Evolutionary conservation across 2,888 invertebrate species (phyloP).

Genomic region (Oscheius sp.): DNA sequence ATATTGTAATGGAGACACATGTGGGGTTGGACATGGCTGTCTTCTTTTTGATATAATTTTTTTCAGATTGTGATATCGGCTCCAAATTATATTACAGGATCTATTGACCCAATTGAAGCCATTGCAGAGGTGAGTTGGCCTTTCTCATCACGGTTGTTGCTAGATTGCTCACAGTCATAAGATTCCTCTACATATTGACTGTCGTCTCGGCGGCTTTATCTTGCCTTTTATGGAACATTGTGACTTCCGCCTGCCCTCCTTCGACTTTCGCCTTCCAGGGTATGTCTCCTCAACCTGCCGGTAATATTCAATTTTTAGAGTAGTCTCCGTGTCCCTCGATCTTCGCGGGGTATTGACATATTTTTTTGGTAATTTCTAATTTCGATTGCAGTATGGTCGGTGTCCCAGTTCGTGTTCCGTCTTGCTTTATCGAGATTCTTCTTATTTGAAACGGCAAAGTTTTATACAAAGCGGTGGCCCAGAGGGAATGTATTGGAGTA

Average conservation of each 20-base stretch:
- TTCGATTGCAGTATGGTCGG: constrained; percentile 87
- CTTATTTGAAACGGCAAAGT: constrained; percentile 88
- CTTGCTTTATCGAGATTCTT: constrained; percentile 84
- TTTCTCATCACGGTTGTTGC: constrained; percentile 74
- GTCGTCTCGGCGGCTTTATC: constrained; percentile 94
- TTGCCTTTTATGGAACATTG: constrained; percentile 90
- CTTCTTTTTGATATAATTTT: too few species aligned
- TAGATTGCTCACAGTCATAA: constrained; percentile 79
- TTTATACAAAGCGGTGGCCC: constrained; percentile 86
- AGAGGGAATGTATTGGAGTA: constrained; percentile 96
- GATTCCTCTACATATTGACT: constrained; percentile 96
- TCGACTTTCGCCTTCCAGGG: constrained; percentile 88
- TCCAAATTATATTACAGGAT: constrained; percentile 95
- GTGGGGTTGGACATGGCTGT: constrained; percentile 41
- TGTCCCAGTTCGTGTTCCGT: constrained; percentile 96
- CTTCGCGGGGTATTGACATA: constrained; percentile 77
- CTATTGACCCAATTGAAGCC: constrained; percentile 89
- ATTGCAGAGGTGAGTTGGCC: constrained; percentile 80
- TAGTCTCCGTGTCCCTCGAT: constrained; percentile 95
- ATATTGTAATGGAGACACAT: constrained; percentile 46
- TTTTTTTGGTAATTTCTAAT: not conserved
- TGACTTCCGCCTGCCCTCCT: constrained; percentile 83
- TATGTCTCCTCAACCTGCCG: too few species aligned
- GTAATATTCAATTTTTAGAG: constrained; percentile 72
- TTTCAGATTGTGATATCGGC: constrained; percentile 90